Base-by-base conservation (phyloP, 2,797 vertebrate species). In the Scleropages formosus region DNA sequence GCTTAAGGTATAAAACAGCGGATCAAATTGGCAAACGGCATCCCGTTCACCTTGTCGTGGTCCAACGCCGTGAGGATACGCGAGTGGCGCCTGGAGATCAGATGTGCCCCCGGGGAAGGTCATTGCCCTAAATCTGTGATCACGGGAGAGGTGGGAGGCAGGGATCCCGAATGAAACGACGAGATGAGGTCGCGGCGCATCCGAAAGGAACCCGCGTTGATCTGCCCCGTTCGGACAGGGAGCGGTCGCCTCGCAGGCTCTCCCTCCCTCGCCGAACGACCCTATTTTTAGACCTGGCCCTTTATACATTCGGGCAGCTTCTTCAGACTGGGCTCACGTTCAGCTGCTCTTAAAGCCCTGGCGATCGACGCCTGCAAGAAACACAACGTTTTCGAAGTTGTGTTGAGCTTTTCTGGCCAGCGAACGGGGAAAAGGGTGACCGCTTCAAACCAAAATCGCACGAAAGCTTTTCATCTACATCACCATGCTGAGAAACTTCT, bases 131-230 rank as follows among this genome's bases (percentile, higher is more conserved):
- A 2, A 39, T 39, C 31, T 39, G 2, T 39, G 31, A 39, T 39
- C 31, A 39, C 2, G 6, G 31, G 2, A n/a, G 31, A 6, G 6
- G 31, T 39, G 31, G 31, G 6, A 39, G 31, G 31, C n/a, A n/a
- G n/a, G n/a, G n/a, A n/a, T n/a, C n/a, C n/a, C n/a, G n/a, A n/a
- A n/a, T n/a, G n/a, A n/a, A n/a, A n/a, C n/a, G n/a, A 62, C 60
- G 60, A 62, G 60, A 60, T 62, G 60, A 65, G 65, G 27, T 20
- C 13, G 3, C 18, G 22, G 39, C 12, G 44, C 8, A 22, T 67
- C 65, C 67, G 11, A 22, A 64, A 61, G 60, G 60, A 62, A 62
- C 60, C 60, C 27, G 60, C 62, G 26, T 26, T 62, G n/a, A n/a
- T n/a, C n/a, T n/a, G n/a, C n/a, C n/a, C n/a, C n/a, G n/a, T n/a